A percentile compares a stretch with the other conserved stretches of the same genome.
These are phyloP conservation scores for Cotesia glomerata DNA, from an alignment of 1,140 invertebrate species.

Conservation along the genomic window DNA sequence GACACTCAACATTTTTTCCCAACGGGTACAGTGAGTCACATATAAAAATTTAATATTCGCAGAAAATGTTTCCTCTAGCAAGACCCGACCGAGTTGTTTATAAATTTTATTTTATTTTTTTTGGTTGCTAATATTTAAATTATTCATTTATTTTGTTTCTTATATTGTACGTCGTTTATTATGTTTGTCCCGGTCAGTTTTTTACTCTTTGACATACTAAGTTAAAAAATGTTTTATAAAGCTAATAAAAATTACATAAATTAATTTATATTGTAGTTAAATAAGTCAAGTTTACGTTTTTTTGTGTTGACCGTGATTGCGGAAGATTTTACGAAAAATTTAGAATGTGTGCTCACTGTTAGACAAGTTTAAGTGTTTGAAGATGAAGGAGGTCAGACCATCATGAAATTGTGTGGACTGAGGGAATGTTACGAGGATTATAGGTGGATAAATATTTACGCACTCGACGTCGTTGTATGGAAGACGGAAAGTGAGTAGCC, in stretches of 20 bases:
- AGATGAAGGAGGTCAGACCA: slow-evolving; percentile 11
- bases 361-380: slow-evolving; percentile 8
- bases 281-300: too few relatives aligned
- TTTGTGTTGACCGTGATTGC: background rate
- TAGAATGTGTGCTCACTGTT: background rate
- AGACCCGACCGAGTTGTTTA: background rate
- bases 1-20: slow-evolving; percentile 6
- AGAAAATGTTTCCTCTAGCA: slow-evolving; percentile 19
- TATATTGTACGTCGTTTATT: background rate
- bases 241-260: too few relatives aligned
- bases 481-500: background rate
- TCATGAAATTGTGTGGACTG: background rate
- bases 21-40: background rate
- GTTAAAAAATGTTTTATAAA: too few relatives aligned
- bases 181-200: background rate
- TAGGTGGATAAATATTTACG: slow-evolving; percentile 20
- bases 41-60: slow-evolving; percentile 17
- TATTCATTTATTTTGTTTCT: background rate
- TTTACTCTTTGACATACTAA: background rate
- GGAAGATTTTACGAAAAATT: background rate
- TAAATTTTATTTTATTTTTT: background rate
- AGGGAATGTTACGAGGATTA: background rate
- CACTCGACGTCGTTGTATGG: background rate
- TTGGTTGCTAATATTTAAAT: background rate
- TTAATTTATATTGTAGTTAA: too few relatives aligned